Evolutionary conservation across 2,797 vertebrate genomes (phyloP).

Genomic region (Poeciliopsis gracilis): DNA sequence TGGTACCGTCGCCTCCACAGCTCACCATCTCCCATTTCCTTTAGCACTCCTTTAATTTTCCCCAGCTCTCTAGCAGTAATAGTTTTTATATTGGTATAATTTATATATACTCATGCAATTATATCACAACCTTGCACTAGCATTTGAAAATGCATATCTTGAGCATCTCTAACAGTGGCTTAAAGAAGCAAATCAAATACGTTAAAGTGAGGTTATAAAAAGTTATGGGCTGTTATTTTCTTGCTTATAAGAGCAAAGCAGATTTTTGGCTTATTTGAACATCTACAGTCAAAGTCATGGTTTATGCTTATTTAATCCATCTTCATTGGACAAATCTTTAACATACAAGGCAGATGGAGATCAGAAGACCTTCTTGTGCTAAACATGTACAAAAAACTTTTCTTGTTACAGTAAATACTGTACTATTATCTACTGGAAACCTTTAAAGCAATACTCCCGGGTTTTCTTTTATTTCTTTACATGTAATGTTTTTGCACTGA

Average conservation of each 20-base stretch:
- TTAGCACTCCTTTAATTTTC: constrained; percentile 48
- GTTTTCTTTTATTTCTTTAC: constrained; percentile 13
- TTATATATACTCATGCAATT: constrained; percentile 69
- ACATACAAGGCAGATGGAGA: not conserved
- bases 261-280: not conserved
- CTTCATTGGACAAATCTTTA: not conserved
- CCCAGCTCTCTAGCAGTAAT: constrained; percentile 65
- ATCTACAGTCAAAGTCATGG: not conserved
- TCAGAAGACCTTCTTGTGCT: not conserved
- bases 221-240: not conserved
- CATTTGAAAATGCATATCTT: constrained; percentile 34
- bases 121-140: constrained; percentile 64
- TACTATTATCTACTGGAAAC: not conserved
- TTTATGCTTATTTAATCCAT: not conserved
- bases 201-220: not conserved
- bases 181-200: not conserved
- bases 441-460: constrained; percentile 20
- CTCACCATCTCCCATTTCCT: constrained; percentile 42
- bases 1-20: constrained; percentile 50
- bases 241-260: not conserved
- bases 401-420: not conserved
- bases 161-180: not conserved
- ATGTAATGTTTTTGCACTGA: constrained; percentile 6
- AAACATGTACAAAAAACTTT: not conserved
- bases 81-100: constrained; percentile 75